Evolutionary conservation across 2,113 vertebrate genomes (phyloP).

Genomic region (Isichthys henryi): DNA sequence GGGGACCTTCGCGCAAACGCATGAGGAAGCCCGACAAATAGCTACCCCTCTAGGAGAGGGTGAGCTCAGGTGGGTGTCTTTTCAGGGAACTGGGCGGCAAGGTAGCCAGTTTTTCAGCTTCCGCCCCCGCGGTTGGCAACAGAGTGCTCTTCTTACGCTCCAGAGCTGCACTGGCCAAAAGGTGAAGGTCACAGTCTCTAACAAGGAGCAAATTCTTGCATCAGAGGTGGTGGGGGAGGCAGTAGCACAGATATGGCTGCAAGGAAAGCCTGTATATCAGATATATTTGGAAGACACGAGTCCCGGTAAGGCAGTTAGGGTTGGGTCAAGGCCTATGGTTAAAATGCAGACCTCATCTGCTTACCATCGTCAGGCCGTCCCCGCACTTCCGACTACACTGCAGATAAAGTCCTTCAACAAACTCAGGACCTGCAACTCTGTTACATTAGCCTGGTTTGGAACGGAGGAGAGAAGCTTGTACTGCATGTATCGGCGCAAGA

Average conservation of each 20-base stretch:
- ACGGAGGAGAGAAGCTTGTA: constrained; percentile 79
- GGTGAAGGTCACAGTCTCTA: constrained; percentile 60
- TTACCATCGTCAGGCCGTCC: constrained; percentile 67
- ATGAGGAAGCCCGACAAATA: constrained; percentile 62
- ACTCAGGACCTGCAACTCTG: constrained; percentile 73
- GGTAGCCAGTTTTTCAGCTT: constrained; percentile 60
- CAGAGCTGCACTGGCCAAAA: constrained; percentile 67
- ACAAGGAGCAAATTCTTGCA: constrained; percentile 56
- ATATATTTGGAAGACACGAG: constrained; percentile 64
- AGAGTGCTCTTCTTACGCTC: constrained; percentile 71
- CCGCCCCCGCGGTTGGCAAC: constrained; percentile 65
- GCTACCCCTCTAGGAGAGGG: constrained; percentile 65
- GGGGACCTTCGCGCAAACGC: constrained; percentile 66
- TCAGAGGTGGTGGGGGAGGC: constrained; percentile 59
- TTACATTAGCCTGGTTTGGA: constrained; percentile 83
- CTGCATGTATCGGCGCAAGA: constrained; percentile 70
- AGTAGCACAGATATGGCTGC: constrained; percentile 69
- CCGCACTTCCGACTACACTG: constrained; percentile 72
- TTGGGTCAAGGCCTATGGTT: constrained; percentile 55
- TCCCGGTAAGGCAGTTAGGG: constrained; percentile 30
- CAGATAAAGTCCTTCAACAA: constrained; percentile 83
- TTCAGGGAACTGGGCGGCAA: constrained; percentile 46
- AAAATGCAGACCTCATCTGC: constrained; percentile 72
- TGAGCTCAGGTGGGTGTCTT: constrained; percentile 64
- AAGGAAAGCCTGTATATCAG: constrained; percentile 67